These are phyloP conservation scores for Staurois parvus DNA, from an alignment of 2,797 vertebrate species.

Conservation along the genomic window DNA sequence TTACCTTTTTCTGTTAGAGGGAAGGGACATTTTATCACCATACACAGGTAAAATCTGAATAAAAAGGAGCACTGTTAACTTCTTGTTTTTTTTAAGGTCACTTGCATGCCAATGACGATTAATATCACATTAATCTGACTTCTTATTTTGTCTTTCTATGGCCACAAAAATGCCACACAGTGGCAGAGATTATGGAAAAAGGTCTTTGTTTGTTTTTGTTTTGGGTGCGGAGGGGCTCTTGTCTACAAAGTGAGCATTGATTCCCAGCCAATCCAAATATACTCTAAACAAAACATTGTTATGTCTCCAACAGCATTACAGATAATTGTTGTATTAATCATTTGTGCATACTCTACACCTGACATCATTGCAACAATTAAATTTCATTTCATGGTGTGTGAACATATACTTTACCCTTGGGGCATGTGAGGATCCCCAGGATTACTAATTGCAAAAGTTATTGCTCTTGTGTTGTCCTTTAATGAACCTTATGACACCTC, in stretches of 20 bases:
- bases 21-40: not conserved
- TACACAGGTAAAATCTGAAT: not conserved
- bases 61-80: not conserved
- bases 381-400: not conserved
- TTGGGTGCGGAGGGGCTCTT: not conserved
- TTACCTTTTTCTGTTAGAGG: no score
- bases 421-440: no score
- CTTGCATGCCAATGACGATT: not conserved
- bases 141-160: not conserved
- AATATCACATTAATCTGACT: not conserved
- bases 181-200: not conserved
- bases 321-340: constrained; percentile 20
- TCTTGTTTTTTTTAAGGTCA: not conserved
- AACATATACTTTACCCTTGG: no score
- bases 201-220: constrained; percentile 2
- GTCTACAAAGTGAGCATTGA: not conserved
- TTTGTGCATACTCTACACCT: constrained; percentile 1
- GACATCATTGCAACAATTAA: not conserved
- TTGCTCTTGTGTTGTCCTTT: no score
- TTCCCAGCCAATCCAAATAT: constrained; percentile 15
- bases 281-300: constrained; percentile 29
- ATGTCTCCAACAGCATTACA: not conserved
- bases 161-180: not conserved
- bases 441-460: no score
- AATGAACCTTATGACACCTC: no score